phyloP scores from a whole-genome alignment of 2,113 vertebrate species.

The Dissostichus mawsoni region DNA sequence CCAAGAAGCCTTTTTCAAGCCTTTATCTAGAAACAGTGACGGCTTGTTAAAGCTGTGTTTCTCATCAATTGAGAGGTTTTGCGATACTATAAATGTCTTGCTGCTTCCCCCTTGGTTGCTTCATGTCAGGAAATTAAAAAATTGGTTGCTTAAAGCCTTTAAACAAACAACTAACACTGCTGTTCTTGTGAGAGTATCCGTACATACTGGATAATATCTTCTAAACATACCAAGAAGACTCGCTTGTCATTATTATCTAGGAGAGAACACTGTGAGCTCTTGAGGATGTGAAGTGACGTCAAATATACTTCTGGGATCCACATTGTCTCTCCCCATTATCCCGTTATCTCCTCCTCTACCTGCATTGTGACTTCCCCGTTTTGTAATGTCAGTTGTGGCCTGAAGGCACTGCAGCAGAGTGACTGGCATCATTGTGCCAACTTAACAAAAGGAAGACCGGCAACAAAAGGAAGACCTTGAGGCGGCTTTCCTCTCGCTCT shows the following conservation, averaged over 20 bases:
- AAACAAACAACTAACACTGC: not conserved
- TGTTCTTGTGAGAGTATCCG: not conserved
- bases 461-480: slow-evolving; percentile 63
- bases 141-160: not conserved
- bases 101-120: not conserved
- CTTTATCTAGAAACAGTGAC: too few species aligned
- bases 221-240: not conserved
- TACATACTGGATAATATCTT: not conserved
- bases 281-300: not conserved
- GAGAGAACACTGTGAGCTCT: not conserved
- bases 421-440: slow-evolving; percentile 61
- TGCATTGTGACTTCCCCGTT: slow-evolving; percentile 35
- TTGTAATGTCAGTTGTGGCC: slow-evolving; percentile 47
- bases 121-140: not conserved
- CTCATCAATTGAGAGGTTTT: too few species aligned
- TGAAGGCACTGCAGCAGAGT: slow-evolving; percentile 38
- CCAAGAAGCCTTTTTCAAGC: too few species aligned
- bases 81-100: too few species aligned
- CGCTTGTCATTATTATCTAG: not conserved
- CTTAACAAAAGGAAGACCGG: slow-evolving; percentile 60
- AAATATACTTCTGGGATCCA: not conserved
- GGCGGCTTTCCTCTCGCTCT: slow-evolving; percentile 49
- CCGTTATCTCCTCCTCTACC: slow-evolving; percentile 35
- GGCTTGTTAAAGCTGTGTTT: too few species aligned
- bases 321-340: not conserved